phyloP scores from a whole-genome alignment of 2,113 vertebrate species.

The Rhinopomastus cyanomelas region DNA sequence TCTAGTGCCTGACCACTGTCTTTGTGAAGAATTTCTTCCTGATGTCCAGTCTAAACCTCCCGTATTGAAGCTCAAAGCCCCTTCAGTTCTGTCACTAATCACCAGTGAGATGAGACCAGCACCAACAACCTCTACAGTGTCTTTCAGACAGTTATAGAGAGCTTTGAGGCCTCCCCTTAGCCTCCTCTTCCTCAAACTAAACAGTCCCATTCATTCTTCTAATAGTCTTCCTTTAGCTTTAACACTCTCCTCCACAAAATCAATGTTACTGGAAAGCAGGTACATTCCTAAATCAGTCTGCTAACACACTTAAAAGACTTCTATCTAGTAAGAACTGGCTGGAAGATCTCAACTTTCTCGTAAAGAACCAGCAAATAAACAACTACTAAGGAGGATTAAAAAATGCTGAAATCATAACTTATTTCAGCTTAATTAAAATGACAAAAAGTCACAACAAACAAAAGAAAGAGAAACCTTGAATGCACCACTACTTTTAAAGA shows the following conservation, averaged over 20 bases:
- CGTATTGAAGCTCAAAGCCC: too few species aligned
- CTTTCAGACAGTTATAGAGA: too few species aligned
- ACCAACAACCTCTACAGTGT: too few species aligned
- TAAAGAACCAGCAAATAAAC: not conserved
- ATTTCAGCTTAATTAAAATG: not conserved
- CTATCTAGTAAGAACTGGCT: not conserved
- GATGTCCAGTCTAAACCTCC: too few species aligned
- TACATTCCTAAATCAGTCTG: not conserved
- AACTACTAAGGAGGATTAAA: not conserved
- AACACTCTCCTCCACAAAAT: not conserved
- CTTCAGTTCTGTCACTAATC: too few species aligned
- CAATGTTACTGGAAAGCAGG: not conserved
- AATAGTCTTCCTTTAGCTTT: not conserved
- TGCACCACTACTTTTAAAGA: not conserved
- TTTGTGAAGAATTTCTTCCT: too few species aligned
- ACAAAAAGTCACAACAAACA: not conserved
- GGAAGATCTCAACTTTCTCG: not conserved
- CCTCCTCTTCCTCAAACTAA: too few species aligned
- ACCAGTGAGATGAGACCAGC: too few species aligned
- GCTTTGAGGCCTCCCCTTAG: too few species aligned
- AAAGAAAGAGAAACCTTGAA: not conserved
- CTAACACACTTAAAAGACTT: not conserved
- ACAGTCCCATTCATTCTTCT: too few species aligned
- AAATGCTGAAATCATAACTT: not conserved
- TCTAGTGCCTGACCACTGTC: too few species aligned